phyloP scores from a whole-genome alignment of 2,888 invertebrate species.

The Idaea straminata region DNA sequence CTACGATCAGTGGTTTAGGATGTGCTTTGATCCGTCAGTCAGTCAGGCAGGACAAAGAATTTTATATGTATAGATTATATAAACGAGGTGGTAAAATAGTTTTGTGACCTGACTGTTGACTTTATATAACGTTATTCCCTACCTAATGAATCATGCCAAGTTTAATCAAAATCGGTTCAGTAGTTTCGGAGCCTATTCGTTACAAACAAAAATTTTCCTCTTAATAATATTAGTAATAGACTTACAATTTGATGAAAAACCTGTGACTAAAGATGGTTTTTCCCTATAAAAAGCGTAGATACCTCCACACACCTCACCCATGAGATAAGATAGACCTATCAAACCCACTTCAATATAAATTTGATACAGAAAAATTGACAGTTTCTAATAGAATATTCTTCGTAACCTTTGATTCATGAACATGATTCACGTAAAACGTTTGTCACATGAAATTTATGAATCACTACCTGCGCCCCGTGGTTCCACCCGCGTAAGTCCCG shows the following conservation, averaged over 20 bases:
- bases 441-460: neutral
- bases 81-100: too few relatives aligned
- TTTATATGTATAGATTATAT: too few relatives aligned
- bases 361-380: neutral
- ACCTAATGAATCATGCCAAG: too few relatives aligned
- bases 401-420: neutral
- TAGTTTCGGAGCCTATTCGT: too few relatives aligned
- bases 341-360: neutral
- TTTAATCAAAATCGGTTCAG: too few relatives aligned
- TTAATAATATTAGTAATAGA: neutral
- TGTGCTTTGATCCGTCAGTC: too few relatives aligned
- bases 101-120: too few relatives aligned
- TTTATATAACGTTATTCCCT: too few relatives aligned
- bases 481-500: too few relatives aligned
- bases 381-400: constrained; percentile 6
- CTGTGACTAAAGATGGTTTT: neutral
- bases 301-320: neutral
- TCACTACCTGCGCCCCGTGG: too few relatives aligned
- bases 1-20: too few relatives aligned
- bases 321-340: neutral
- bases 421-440: neutral
- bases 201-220: neutral
- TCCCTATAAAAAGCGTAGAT: neutral
- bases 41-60: too few relatives aligned
- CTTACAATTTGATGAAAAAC: neutral